phyloP scores from a whole-genome alignment of 2,888 invertebrate genomes.

The Drosophila nr. perissopoda region DNA sequence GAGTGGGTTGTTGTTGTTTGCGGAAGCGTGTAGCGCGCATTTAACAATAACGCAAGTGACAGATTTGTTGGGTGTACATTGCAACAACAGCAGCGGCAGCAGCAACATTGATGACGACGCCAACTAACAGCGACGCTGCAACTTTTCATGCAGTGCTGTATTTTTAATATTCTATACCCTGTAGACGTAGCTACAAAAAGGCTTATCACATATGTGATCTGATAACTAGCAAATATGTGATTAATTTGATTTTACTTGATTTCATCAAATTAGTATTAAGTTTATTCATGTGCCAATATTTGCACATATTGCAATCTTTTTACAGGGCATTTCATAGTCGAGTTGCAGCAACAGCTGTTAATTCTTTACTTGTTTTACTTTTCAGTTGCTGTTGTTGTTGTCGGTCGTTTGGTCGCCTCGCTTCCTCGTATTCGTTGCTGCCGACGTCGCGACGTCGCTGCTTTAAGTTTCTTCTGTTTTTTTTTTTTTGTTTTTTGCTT shows the following conservation, averaged over 20 bases:
- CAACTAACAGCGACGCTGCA: slow-evolving; percentile 48
- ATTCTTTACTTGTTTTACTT: slow-evolving; percentile 63
- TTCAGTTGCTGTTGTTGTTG: slow-evolving; percentile 55
- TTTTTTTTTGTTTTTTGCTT: slow-evolving; percentile 52
- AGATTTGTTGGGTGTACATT: slow-evolving; percentile 58
- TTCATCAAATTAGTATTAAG: not conserved
- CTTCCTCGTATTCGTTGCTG: slow-evolving; percentile 58
- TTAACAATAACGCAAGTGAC: slow-evolving; percentile 38
- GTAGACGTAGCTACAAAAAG: not conserved
- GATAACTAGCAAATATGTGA: not conserved
- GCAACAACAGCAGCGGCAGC: slow-evolving; percentile 11
- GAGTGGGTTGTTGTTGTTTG: not conserved
- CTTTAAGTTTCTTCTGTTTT: slow-evolving; percentile 40
- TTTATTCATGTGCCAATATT: not conserved
- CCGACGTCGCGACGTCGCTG: slow-evolving; percentile 48
- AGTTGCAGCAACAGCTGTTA: slow-evolving; percentile 10
- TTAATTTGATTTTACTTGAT: not conserved
- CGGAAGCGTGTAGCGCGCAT: not conserved
- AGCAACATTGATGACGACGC: slow-evolving; percentile 37
- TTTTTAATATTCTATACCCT: slow-evolving; percentile 49
- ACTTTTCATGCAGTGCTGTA: slow-evolving; percentile 56
- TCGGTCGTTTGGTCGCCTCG: slow-evolving; percentile 41
- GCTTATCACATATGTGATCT: not conserved
- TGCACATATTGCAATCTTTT: not conserved
- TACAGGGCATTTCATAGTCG: slow-evolving; percentile 37